Evolutionary conservation across 64 coral and sea anemone genomes (phyloP).

Genomic region (Montipora foliosa): DNA sequence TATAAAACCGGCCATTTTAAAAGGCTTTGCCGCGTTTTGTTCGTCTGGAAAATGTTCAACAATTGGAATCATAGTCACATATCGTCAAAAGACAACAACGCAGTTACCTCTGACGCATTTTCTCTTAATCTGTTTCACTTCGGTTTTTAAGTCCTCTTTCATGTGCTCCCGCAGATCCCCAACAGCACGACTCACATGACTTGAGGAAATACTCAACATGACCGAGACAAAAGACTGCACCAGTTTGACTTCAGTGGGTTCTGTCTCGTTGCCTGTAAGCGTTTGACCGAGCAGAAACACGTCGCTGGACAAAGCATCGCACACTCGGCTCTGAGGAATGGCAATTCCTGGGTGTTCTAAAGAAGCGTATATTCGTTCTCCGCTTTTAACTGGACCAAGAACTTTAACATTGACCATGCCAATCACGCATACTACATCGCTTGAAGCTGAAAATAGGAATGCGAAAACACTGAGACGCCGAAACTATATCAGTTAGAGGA

Average conservation of each 20-base stretch:
- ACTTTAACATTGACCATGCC: constrained; percentile 81
- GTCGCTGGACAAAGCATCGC: constrained; percentile 29
- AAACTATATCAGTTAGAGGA: background rate
- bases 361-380: constrained; percentile 75
- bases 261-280: constrained; percentile 26
- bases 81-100: background rate
- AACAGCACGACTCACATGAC: constrained; percentile 36
- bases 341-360: constrained; percentile 69
- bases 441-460: constrained; percentile 31
- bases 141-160: constrained; percentile 50
- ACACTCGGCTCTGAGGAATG: constrained; percentile 53
- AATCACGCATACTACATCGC: constrained; percentile 74
- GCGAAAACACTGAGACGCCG: background rate
- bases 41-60: background rate
- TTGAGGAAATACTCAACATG: constrained; percentile 49
- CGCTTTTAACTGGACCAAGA: constrained; percentile 59
- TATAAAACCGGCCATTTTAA: no score
- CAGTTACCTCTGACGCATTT: constrained; percentile 60
- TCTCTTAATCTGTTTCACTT: constrained; percentile 60
- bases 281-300: constrained; percentile 71
- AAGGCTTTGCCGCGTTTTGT: no score
- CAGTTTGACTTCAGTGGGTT: constrained; percentile 16
- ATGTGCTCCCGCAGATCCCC: constrained; percentile 52
- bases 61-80: background rate
- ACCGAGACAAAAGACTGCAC: constrained; percentile 73